A percentile compares a stretch with the other conserved stretches of the same genome.
Conservation (phyloP, 2,888 invertebrate species). For the Synergus umbraculus region DNA sequence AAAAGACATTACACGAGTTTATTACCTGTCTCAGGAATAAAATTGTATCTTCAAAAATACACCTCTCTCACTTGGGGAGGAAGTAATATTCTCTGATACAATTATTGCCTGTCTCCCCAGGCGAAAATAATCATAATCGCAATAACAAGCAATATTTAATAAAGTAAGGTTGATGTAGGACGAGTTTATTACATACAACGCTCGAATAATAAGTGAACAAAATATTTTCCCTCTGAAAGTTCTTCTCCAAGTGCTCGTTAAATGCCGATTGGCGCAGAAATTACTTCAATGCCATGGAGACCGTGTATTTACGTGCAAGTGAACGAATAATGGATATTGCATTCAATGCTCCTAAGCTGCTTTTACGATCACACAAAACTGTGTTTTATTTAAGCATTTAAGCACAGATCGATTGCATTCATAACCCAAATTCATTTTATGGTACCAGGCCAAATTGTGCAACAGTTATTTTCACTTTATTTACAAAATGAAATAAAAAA, state of each 20-base stretch:
- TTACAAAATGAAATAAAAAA: not conserved
- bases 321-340: constrained; percentile 34
- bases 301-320: constrained; percentile 4
- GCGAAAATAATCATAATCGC: not conserved
- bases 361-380: constrained; percentile 28
- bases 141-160: constrained; percentile 14
- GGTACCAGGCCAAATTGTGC: not conserved
- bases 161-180: constrained; percentile 21
- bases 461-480: not conserved
- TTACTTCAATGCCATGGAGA: constrained; percentile 21
- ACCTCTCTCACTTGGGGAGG: not conserved
- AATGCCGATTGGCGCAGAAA: constrained; percentile 28
- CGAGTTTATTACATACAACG: constrained; percentile 1
- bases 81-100: not conserved
- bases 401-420: constrained; percentile 2
- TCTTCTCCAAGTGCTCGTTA: constrained; percentile 34
- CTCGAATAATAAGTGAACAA: constrained; percentile 19
- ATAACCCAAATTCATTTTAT: constrained; percentile 31
- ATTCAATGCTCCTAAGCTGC: constrained; percentile 23
- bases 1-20: not conserved
- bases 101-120: not conserved
- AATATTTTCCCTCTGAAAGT: constrained; percentile 1
- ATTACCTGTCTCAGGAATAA: not conserved
- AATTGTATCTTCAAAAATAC: not conserved
- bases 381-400: constrained; percentile 3